These are phyloP conservation scores for Bombus superbus DNA, from an alignment of 1,140 invertebrate species.

Conservation along the genomic window DNA sequence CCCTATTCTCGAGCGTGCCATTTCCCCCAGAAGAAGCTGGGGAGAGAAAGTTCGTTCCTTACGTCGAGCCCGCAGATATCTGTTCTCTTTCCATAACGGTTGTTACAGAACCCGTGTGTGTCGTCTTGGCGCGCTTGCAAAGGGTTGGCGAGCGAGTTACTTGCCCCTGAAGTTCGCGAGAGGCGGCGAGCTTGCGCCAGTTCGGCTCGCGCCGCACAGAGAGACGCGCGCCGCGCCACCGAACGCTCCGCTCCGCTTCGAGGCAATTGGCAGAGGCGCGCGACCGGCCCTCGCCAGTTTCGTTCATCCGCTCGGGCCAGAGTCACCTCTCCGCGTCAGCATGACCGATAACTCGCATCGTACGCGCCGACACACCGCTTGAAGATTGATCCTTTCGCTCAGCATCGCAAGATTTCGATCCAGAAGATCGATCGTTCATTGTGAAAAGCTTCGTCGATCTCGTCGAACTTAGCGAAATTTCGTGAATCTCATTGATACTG, in stretches of 20 bases:
- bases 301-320: constrained; percentile 23
- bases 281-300: constrained; percentile 37
- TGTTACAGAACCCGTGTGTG: not conserved
- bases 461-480: too few species aligned
- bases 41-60: too few species aligned
- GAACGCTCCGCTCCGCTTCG: constrained; percentile 10
- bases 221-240: constrained; percentile 36
- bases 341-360: not conserved
- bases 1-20: not conserved
- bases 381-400: not conserved
- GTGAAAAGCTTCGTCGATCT: too few species aligned
- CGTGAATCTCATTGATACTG: too few species aligned
- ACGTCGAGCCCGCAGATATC: too few species aligned
- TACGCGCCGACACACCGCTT: not conserved
- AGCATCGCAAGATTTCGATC: too few species aligned
- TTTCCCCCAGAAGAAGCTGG: not conserved
- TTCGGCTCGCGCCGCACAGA: constrained; percentile 34
- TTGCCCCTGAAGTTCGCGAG: not conserved
- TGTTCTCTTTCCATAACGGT: too few species aligned
- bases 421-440: too few species aligned
- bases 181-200: constrained; percentile 48
- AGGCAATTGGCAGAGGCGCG: not conserved
- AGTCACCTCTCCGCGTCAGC: not conserved
- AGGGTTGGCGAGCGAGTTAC: not conserved
- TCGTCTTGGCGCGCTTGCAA: constrained; percentile 23